Base-by-base conservation (phyloP, 2,888 invertebrate genomes). In the Polylopha cassiicola region DNA sequence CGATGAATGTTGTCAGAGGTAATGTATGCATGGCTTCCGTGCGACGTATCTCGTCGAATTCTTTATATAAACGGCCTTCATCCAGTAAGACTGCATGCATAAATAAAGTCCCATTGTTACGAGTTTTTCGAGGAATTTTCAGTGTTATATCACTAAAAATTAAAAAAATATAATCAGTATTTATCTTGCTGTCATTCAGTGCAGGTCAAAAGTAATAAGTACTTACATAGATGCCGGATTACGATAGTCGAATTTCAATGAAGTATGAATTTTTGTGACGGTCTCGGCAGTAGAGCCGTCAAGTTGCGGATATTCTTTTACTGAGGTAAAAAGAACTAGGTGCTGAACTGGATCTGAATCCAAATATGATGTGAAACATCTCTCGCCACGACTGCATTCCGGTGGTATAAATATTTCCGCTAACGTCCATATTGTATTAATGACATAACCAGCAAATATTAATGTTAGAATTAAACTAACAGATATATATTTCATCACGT, bases 71-170 rank as follows among this genome's bases (percentile, higher is more conserved):
- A 2, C 84, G 80, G 18, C 65, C 78, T 11, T 79, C 74, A 16
- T 88, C 88, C 43, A 88, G 73, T 32, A 91, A 88, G 9, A 91
- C 87, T 1, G 92, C 89, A 71, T 95, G 94, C 62, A 96, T 87
- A 63, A 87, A 92, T 27, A 98, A 67, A 3, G 93, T 92, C 1
- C 97, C 98, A 87, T 98, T 98, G 39, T 90, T 89, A 7, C 93
- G 87, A 0, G 93, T 94, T 67, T 89, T 89, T 11, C 79, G 73
- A 2, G 96, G 94, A 48, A 97, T 80, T 47, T 89, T 87, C 34
- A 97, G 70, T 34, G 80, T 84, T 14, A 95, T 62, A 30, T 88
- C 87, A 56, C 95, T 95, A 65, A 24, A 63, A 18, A 26, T 21
- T 24, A 37, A 33, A 2, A 13, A 20, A 30, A 16, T 5, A 15